phyloP scores from a whole-genome alignment of 37 sponge, comb jelly and placozoan genomes.

The Bolinopsis microptera region DNA sequence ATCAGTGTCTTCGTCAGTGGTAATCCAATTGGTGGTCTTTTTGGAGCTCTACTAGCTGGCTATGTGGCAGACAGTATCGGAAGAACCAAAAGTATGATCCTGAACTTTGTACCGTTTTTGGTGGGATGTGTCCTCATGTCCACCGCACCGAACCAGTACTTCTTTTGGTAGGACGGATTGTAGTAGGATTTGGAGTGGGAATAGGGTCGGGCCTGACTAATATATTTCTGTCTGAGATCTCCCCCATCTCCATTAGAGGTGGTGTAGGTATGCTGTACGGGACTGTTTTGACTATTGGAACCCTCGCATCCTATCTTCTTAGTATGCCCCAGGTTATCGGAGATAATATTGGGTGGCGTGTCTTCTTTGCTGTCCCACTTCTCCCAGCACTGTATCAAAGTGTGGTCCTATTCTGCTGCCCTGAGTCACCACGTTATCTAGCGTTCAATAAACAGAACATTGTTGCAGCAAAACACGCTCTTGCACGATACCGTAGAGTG shows the following conservation, averaged over 20 bases:
- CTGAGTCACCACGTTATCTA: conserved; percentile 27
- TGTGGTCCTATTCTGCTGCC: not conserved
- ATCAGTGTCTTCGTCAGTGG: conserved; percentile 23
- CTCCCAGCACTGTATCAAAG: conserved; percentile 39
- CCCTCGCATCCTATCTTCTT: not conserved
- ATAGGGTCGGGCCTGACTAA: conserved; percentile 30
- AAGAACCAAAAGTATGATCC: conserved; percentile 6
- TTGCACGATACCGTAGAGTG: not conserved
- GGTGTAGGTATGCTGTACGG: conserved; percentile 31
- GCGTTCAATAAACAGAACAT: not conserved
- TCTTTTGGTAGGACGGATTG: not conserved
- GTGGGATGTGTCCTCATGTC: conserved; percentile 49
- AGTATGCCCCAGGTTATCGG: not conserved
- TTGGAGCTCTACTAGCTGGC: conserved; percentile 47
- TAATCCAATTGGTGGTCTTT: conserved; percentile 32
- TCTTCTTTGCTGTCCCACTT: conserved; percentile 14
- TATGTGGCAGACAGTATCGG: not conserved
- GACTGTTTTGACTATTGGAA: not conserved
- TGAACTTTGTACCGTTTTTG: conserved; percentile 1
- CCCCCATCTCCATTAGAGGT: conserved; percentile 18
- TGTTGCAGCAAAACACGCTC: not conserved
- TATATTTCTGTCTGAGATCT: conserved; percentile 23
- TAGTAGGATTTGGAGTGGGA: conserved; percentile 39
- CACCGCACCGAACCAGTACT: not conserved
- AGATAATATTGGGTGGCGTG: not conserved